Evolutionary conservation across 2,797 vertebrate species (phyloP).

Genomic region (Eleutherodactylus coqui): DNA sequence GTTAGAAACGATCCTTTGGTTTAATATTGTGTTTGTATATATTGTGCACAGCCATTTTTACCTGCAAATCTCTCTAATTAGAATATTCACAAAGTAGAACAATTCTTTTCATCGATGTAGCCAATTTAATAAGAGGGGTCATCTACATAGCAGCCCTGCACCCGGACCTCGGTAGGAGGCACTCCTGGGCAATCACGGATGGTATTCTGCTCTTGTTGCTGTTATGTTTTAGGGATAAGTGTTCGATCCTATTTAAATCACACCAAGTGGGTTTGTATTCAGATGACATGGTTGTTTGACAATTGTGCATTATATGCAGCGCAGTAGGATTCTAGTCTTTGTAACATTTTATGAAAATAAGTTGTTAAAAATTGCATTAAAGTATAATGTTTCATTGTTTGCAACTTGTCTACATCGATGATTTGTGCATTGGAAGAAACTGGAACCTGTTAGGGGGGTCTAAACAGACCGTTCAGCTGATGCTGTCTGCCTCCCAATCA

Average conservation of each 20-base stretch:
- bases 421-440: background rate
- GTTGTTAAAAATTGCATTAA: slow-evolving; percentile 20
- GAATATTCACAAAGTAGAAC: background rate
- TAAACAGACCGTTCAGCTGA: too few species aligned
- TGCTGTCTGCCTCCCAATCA: too few species aligned
- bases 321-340: slow-evolving; percentile 74
- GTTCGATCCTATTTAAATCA: slow-evolving; percentile 79
- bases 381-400: slow-evolving; percentile 3
- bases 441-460: too few species aligned
- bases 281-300: background rate
- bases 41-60: slow-evolving; percentile 78
- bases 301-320: slow-evolving; percentile 80
- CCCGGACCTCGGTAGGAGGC: background rate
- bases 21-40: slow-evolving; percentile 80
- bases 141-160: background rate
- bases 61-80: slow-evolving; percentile 65
- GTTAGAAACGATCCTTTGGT: slow-evolving; percentile 72
- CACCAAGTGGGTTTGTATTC: slow-evolving; percentile 82
- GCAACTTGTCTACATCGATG: background rate
- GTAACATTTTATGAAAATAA: slow-evolving; percentile 73
- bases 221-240: slow-evolving; percentile 80
- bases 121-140: background rate
- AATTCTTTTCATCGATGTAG: background rate
- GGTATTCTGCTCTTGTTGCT: slow-evolving; percentile 77
- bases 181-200: slow-evolving; percentile 75